phyloP scores from a whole-genome alignment of 2,797 vertebrate species.

The Brachyrhaphis roseni region DNA sequence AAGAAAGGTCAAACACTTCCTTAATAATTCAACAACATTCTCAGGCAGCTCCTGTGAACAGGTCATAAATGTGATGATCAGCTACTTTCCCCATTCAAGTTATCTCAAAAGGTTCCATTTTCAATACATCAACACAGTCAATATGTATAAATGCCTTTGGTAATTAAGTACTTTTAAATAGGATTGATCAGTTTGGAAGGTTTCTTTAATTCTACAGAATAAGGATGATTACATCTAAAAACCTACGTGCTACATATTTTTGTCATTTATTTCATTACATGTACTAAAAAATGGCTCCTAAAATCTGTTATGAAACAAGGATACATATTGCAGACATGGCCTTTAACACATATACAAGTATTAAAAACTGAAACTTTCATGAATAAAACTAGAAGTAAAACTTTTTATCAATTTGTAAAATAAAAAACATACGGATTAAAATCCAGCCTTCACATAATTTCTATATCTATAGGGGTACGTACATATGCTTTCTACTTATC shows the following conservation, averaged over 20 bases:
- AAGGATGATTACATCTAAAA: neutral
- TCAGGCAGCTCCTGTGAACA: conserved; percentile 86
- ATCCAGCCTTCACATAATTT: neutral
- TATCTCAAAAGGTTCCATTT: neutral
- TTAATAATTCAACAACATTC: conserved; percentile 84
- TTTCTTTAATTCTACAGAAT: neutral
- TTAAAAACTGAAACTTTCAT: neutral
- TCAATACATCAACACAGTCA: neutral
- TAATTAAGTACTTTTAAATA: neutral
- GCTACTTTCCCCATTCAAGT: neutral
- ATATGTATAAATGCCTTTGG: neutral
- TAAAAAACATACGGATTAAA: neutral
- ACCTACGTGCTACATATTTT: neutral
- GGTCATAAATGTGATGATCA: neutral
- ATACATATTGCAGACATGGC: neutral
- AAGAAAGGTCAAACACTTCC: conserved; percentile 93
- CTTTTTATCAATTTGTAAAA: neutral
- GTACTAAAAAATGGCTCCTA: neutral
- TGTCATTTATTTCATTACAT: neutral
- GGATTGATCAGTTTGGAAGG: neutral
- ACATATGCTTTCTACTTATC: neutral
- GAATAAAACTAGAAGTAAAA: neutral
- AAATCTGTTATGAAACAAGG: neutral
- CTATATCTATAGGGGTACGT: neutral
- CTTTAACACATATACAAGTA: neutral